Conservation (phyloP, 2,888 invertebrate species). For the Cryptocheilus praepositus region DNA sequence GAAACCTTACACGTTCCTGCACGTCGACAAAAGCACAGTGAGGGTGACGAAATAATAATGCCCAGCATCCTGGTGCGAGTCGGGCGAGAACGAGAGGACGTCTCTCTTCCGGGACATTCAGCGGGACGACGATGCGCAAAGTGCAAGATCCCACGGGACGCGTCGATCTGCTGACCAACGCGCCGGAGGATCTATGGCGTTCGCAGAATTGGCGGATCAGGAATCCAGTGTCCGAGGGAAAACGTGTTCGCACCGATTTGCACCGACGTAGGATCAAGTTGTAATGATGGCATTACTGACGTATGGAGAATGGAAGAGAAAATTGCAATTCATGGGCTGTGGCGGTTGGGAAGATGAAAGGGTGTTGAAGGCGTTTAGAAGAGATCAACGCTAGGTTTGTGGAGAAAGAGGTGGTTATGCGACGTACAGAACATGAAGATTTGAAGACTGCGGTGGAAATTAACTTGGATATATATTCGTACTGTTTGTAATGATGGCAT, state of each 20-base stretch:
- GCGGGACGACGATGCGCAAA: slow-evolving; percentile 32
- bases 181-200: background rate
- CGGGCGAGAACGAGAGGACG: slow-evolving; percentile 31
- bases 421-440: too few relatives aligned
- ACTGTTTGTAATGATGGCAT: too few relatives aligned
- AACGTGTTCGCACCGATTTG: background rate
- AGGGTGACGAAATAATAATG: slow-evolving; percentile 36
- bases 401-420: too few relatives aligned
- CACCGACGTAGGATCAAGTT: too few relatives aligned
- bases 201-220: background rate
- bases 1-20: slow-evolving; percentile 57
- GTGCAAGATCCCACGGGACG: slow-evolving; percentile 23
- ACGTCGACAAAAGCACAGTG: slow-evolving; percentile 44
- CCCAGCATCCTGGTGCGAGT: slow-evolving; percentile 46
- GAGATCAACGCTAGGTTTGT: too few relatives aligned
- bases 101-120: slow-evolving; percentile 56
- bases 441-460: too few relatives aligned
- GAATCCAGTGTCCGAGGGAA: background rate
- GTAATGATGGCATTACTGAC: too few relatives aligned
- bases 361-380: too few relatives aligned
- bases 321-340: too few relatives aligned
- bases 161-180: slow-evolving; percentile 8
- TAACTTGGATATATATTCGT: too few relatives aligned
- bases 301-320: too few relatives aligned
- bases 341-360: too few relatives aligned